A percentile compares a stretch with the other conserved stretches of the same genome.
Evolutionary conservation across 2,113 vertebrate species (phyloP).

Genomic region (Protobothrops mucrosquamatus): DNA sequence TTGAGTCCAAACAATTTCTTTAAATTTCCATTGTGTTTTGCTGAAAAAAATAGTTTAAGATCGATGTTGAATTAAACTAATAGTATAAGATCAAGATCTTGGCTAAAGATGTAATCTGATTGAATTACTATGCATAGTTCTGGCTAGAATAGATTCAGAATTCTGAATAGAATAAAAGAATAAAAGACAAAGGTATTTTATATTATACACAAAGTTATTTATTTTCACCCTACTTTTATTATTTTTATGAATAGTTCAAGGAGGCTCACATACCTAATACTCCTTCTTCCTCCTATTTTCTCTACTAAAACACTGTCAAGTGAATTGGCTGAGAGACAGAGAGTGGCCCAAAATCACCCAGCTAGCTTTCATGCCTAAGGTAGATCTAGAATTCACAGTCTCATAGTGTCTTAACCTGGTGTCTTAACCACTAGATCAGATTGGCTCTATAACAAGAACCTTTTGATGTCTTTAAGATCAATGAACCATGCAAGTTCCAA

Average conservation of each 20-base stretch:
- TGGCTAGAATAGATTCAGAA: conserved; percentile 10
- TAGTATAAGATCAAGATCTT: conserved; percentile 33
- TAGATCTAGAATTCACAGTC: background rate
- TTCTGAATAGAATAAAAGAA: conserved; percentile 8
- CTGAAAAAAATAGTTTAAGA: background rate
- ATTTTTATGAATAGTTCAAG: background rate
- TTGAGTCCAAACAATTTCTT: conserved; percentile 30
- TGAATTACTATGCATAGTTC: conserved; percentile 46
- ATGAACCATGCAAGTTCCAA: conserved; percentile 44
- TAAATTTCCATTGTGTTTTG: conserved; percentile 36
- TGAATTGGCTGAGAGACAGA: background rate
- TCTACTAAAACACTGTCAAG: background rate
- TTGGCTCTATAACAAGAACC: conserved; percentile 24
- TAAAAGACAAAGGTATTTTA: background rate
- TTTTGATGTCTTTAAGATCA: conserved; percentile 23
- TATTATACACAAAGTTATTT: conserved; percentile 29
- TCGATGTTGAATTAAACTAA: background rate
- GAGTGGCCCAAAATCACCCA: background rate
- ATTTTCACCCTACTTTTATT: background rate
- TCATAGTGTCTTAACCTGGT: background rate
- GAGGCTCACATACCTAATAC: background rate
- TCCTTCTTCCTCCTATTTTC: background rate
- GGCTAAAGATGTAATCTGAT: conserved; percentile 42
- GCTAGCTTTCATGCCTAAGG: background rate
- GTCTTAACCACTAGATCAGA: background rate